These are phyloP conservation scores for Hypercompe scribonia DNA, from an alignment of 2,888 invertebrate genomes.

Conservation along the genomic window DNA sequence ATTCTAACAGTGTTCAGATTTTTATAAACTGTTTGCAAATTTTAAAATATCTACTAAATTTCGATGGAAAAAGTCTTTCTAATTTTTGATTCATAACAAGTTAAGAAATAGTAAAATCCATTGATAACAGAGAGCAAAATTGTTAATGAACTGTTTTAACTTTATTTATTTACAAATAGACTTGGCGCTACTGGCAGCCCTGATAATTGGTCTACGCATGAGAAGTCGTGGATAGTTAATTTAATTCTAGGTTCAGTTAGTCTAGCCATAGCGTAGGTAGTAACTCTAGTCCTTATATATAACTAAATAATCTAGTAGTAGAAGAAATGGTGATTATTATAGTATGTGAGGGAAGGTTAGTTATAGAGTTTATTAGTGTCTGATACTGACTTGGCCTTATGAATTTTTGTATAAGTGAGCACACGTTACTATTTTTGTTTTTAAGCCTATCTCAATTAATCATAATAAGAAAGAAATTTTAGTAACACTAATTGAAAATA, in stretches of 20 bases:
- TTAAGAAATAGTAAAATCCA: not conserved
- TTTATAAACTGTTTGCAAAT: not conserved
- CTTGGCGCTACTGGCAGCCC: constrained; percentile 5
- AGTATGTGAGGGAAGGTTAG: constrained; percentile 60
- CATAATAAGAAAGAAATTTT: not conserved
- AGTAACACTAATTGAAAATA: not conserved
- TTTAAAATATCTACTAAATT: not conserved
- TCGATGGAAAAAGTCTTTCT: not conserved
- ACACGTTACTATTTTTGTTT: not conserved
- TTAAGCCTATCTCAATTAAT: not conserved
- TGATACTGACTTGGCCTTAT: constrained; percentile 61
- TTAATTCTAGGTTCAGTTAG: constrained; percentile 28
- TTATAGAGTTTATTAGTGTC: constrained; percentile 46
- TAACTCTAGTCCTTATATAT: constrained; percentile 53
- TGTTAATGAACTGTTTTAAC: not conserved
- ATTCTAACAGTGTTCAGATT: not conserved
- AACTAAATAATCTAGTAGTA: constrained; percentile 66
- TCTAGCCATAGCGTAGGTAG: constrained; percentile 54
- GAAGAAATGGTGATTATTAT: constrained; percentile 70
- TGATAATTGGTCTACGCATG: not conserved
- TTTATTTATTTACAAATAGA: not conserved
- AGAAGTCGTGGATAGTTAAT: constrained; percentile 19
- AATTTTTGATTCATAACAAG: not conserved
- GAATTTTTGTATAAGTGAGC: constrained; percentile 57
- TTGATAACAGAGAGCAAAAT: not conserved